These are phyloP conservation scores for Erpetoichthys calabaricus DNA, from an alignment of 2,797 vertebrate species.

Conservation along the genomic window DNA sequence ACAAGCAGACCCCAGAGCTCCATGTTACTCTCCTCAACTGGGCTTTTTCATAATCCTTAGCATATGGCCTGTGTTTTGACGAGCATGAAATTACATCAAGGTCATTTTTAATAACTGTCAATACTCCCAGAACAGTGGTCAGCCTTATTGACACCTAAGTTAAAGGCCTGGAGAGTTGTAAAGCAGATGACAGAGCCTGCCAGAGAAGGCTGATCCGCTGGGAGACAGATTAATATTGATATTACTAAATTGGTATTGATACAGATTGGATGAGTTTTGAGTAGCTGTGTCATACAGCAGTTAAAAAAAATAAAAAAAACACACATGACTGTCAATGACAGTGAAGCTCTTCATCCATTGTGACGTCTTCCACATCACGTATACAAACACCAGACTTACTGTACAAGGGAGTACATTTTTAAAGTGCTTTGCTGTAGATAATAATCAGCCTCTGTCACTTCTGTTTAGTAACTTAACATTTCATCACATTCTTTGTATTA, in stretches of 20 bases:
- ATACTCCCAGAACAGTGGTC: constrained; percentile 67
- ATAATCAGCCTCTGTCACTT: too few species aligned
- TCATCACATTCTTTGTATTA: too few species aligned
- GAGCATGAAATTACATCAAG: constrained; percentile 89
- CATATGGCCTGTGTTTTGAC: constrained; percentile 69
- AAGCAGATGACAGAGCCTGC: constrained; percentile 30
- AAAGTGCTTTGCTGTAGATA: too few species aligned
- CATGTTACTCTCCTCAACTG: constrained; percentile 35
- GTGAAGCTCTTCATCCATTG: constrained; percentile 20
- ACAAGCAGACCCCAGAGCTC: constrained; percentile 29
- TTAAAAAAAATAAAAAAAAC: too few species aligned
- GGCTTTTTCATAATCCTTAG: constrained; percentile 59
- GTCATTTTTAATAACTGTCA: constrained; percentile 94
- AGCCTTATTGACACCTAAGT: constrained; percentile 68
- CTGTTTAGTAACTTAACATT: too few species aligned
- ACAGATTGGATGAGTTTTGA: constrained; percentile 74
- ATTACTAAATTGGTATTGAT: constrained; percentile 97
- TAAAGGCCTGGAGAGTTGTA: constrained; percentile 46
- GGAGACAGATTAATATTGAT: constrained; percentile 85
- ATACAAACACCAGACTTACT: too few species aligned
- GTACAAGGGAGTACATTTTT: too few species aligned
- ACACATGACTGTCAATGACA: constrained; percentile 42
- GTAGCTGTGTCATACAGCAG: constrained; percentile 64
- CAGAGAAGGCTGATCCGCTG: constrained; percentile 55
- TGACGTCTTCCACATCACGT: too few species aligned